Percentiles rank a stretch among this genome's conserved stretches.
Conservation (phyloP, 2,113 vertebrate genomes). For the Gallinago media region DNA sequence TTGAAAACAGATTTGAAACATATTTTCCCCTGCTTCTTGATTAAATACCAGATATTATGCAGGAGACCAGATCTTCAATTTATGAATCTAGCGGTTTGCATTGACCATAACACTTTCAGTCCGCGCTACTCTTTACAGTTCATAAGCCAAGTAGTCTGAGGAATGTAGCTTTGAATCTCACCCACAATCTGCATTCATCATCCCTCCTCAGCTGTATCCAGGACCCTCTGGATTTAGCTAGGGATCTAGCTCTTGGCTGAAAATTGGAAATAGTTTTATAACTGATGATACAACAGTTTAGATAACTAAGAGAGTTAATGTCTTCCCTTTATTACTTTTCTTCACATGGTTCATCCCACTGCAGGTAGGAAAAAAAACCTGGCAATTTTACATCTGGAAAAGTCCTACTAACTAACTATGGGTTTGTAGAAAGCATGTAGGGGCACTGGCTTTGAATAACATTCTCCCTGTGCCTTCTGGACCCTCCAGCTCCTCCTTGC, state of each 20-base stretch:
- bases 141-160: not conserved
- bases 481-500: not conserved
- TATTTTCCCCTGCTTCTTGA: not conserved
- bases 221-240: not conserved
- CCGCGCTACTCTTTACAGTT: not conserved
- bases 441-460: rapidly evolving
- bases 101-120: not conserved
- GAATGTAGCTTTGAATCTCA: not conserved
- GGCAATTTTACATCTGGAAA: not conserved
- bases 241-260: not conserved
- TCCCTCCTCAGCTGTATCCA: not conserved
- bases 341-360: rapidly evolving
- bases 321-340: not conserved
- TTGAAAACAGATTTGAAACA: not conserved
- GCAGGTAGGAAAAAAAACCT: not conserved
- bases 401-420: rapidly evolving
- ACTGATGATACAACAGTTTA: not conserved
- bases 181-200: not conserved
- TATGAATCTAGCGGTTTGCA: not conserved
- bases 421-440: not conserved
- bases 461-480: not conserved
- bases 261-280: not conserved
- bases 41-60: not conserved
- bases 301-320: not conserved
- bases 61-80: not conserved